These are phyloP conservation scores for Epinephelus coioides DNA, from an alignment of 2,797 vertebrate genomes.

Conservation along the genomic window DNA sequence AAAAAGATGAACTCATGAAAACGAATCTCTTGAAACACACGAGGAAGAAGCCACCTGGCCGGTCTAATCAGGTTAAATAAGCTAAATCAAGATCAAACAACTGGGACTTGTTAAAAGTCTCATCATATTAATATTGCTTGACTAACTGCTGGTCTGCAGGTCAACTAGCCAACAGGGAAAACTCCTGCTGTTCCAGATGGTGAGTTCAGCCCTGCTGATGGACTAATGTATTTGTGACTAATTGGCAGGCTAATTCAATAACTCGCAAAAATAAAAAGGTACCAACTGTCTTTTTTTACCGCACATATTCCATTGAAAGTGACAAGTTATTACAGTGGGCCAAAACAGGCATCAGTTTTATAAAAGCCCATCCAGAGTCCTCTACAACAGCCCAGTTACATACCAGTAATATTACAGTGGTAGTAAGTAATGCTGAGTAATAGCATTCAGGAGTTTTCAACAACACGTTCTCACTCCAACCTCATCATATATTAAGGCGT, in stretches of 20 bases:
- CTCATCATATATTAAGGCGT: no score
- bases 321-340: no score
- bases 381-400: no score
- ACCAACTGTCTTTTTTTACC: no score
- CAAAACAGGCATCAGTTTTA: no score
- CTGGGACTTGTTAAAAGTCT: slow-evolving; percentile 1
- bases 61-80: background rate
- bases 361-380: no score
- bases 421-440: no score
- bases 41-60: background rate
- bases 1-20: background rate
- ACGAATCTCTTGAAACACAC: background rate
- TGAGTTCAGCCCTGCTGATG: background rate
- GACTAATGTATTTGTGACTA: slow-evolving; percentile 11
- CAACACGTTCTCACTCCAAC: no score
- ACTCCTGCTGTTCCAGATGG: slow-evolving; percentile 28
- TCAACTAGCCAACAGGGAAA: slow-evolving; percentile 33
- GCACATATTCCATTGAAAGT: background rate
- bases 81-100: slow-evolving; percentile 1
- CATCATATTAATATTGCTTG: slow-evolving; percentile 19
- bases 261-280: background rate
- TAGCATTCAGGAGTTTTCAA: no score
- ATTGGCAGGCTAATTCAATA: background rate
- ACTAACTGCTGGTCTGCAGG: slow-evolving; percentile 1
- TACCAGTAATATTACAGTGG: no score